Evolutionary conservation across 2,888 invertebrate genomes (phyloP), one percentile per base, ranked within the genome.

Genomic region (Ischnura elegans): DNA sequence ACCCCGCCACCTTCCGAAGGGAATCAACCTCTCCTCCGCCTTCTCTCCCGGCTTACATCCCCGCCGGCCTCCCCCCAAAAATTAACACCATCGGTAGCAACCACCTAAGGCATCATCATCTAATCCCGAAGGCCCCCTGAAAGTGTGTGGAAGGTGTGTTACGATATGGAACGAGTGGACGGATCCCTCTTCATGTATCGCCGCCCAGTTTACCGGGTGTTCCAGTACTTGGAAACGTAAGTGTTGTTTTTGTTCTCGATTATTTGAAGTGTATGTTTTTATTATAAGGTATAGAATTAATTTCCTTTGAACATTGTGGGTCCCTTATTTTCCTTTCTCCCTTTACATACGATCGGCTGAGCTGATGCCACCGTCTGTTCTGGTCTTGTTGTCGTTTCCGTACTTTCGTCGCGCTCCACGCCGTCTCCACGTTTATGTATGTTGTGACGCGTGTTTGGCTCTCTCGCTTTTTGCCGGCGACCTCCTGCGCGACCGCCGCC

Each of bases 211-310:
- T 98, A 98, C 96, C 97, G 98, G 96, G 97, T 97, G 96, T 98
- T 98, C 97, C 98, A 98, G 97, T 98, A 98, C 96, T 97, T 98
- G 96, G 98, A 98, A 96, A 97, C 98, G 98, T 98, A 96, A 98
- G 98, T 97, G 95, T 42, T 47, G 46, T 66, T 93, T 90, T 66
- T 76, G 55, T 93, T 87, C 25, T 21, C 21, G 19, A 51, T 21
- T 8, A 42, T 85, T 85, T 36, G 3, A 8, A 16, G 85, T n/a
- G n/a, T n/a, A n/a, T n/a, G 19, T 66, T 25, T 21, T 21, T 21
- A 66, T 66, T 66, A 66, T n/a, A n/a, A n/a, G n/a, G n/a, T n/a
- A n/a, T n/a, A n/a, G n/a, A n/a, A n/a, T n/a, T n/a, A n/a, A n/a
- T n/a, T n/a, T n/a, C n/a, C n/a, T n/a, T n/a, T n/a, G n/a, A n/a